phyloP scores from a whole-genome alignment of 2,797 vertebrate genomes.

The Furcifer pardalis region DNA sequence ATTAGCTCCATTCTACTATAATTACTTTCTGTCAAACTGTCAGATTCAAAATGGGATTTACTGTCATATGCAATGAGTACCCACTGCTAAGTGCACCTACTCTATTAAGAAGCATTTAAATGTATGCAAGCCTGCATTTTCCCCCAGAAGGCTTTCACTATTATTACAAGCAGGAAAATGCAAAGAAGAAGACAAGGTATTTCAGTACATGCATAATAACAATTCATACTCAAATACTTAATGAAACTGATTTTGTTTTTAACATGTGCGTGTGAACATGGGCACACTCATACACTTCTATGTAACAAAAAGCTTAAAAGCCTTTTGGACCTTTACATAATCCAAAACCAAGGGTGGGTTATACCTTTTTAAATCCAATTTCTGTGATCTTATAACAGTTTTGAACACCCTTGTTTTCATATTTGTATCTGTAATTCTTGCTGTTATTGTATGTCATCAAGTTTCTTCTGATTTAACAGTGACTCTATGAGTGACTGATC shows the following conservation, averaged over 20 bases:
- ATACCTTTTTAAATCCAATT: no score
- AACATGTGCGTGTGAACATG: neutral
- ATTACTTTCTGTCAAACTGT: conserved; percentile 15
- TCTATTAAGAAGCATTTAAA: conserved; percentile 1
- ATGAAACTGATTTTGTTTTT: neutral
- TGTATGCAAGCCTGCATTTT: neutral
- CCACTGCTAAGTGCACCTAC: neutral
- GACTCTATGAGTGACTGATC: no score
- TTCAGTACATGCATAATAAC: neutral
- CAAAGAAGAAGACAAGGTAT: neutral
- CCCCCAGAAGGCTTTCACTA: neutral
- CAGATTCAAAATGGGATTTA: neutral
- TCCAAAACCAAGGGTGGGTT: no score
- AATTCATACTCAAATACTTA: neutral
- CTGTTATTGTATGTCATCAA: no score
- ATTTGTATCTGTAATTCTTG: no score
- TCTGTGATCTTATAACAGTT: no score
- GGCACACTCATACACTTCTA: neutral
- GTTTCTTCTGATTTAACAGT: no score
- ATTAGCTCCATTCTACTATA: conserved; percentile 23
- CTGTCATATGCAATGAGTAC: neutral
- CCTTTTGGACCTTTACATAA: no score
- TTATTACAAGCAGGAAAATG: neutral
- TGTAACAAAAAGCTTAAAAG: no score
- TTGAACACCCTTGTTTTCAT: no score